Conservation (phyloP, 2,888 invertebrate genomes). For the Ectemnius cavifrons region DNA sequence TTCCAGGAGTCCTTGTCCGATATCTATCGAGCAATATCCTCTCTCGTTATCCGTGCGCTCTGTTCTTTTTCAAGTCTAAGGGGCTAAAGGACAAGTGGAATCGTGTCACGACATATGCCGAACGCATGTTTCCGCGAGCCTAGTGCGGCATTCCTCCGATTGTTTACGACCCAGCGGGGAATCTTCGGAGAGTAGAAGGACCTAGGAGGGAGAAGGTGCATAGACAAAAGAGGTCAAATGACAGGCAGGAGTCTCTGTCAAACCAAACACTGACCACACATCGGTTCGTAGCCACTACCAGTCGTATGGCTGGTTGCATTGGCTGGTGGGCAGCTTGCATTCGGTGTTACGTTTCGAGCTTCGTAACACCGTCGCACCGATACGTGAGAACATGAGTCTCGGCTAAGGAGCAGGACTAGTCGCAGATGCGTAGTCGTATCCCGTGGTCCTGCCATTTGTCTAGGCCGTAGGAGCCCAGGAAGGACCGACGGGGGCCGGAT, state of each 20-base stretch:
- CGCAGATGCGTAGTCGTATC: slow-evolving; percentile 41
- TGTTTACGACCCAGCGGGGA: slow-evolving; percentile 42
- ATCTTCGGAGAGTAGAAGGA: slow-evolving; percentile 1
- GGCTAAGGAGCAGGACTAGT: slow-evolving; percentile 32
- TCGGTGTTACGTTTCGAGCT: slow-evolving; percentile 65
- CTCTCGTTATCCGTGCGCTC: slow-evolving; percentile 21
- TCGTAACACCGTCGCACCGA: slow-evolving; percentile 51
- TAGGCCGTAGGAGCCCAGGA: slow-evolving; percentile 40
- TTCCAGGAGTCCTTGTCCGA: not conserved
- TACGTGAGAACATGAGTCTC: slow-evolving; percentile 58
- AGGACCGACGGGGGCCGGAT: slow-evolving; percentile 47
- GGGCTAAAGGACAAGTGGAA: slow-evolving; percentile 24
- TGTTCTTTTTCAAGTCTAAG: slow-evolving; percentile 40
- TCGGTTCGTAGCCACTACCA: slow-evolving; percentile 24
- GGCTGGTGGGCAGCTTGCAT: slow-evolving; percentile 11
- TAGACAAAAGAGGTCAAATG: slow-evolving; percentile 51
- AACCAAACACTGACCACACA: slow-evolving; percentile 70
- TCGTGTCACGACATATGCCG: slow-evolving; percentile 61
- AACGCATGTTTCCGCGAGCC: slow-evolving; percentile 64
- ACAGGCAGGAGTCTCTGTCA: slow-evolving; percentile 63
- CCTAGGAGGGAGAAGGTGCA: not conserved
- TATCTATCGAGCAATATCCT: slow-evolving; percentile 33
- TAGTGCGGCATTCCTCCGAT: slow-evolving; percentile 36
- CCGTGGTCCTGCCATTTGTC: slow-evolving; percentile 59
- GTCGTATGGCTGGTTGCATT: slow-evolving; percentile 5